Evolutionary conservation across 2,113 vertebrate genomes (phyloP).

Genomic region (Oreochromis niloticus): DNA sequence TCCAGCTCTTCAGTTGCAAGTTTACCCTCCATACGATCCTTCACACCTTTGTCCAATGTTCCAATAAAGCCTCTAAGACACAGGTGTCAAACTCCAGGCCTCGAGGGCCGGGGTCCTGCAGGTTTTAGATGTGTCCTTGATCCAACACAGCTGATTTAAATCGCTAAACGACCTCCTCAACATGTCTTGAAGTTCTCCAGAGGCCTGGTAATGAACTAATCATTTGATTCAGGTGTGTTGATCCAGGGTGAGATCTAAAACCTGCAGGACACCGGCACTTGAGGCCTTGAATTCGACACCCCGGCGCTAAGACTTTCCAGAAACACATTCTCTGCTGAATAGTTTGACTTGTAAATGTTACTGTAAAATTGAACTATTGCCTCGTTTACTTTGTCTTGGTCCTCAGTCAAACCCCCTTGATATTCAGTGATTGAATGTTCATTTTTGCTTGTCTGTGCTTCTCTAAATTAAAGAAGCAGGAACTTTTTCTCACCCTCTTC

Average conservation of each 20-base stretch:
- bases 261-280: too few relatives aligned
- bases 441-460: not conserved
- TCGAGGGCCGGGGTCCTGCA: too few relatives aligned
- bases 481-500: not conserved
- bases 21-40: not conserved
- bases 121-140: too few relatives aligned
- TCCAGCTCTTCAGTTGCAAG: not conserved
- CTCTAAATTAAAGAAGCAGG: not conserved
- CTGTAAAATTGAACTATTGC: not conserved
- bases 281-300: too few relatives aligned
- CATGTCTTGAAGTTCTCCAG: too few relatives aligned
- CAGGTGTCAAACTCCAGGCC: too few relatives aligned
- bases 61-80: not conserved
- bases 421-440: not conserved
- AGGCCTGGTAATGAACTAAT: too few relatives aligned
- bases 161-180: too few relatives aligned
- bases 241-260: too few relatives aligned
- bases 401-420: not conserved
- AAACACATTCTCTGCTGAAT: not conserved
- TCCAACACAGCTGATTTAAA: too few relatives aligned
- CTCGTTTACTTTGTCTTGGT: rapidly evolving
- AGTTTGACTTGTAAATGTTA: not conserved
- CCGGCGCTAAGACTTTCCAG: not conserved
- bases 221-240: too few relatives aligned
- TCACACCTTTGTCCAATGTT: not conserved